These are phyloP conservation scores for Lota lota DNA, from an alignment of 2,113 vertebrate species.

Conservation along the genomic window DNA sequence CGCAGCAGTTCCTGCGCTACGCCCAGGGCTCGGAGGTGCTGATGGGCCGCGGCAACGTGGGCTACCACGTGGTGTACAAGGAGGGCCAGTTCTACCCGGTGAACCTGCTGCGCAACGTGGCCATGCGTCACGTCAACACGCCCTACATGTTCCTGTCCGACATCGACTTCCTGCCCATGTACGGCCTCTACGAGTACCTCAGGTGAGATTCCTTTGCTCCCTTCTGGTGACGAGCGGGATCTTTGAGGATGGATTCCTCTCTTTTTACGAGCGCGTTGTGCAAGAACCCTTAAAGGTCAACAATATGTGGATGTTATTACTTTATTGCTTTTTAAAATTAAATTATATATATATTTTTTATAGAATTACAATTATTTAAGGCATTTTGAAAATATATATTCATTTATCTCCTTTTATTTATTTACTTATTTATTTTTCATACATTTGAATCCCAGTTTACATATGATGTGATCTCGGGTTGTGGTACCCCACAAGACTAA, in stretches of 20 bases:
- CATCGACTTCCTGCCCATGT: slow-evolving; percentile 99
- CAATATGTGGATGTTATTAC: too few species aligned
- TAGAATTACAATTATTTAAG: too few species aligned
- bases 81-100: slow-evolving; percentile 99
- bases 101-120: slow-evolving; percentile 95
- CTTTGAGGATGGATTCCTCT: too few species aligned
- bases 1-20: slow-evolving; percentile 97
- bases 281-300: too few species aligned
- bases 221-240: too few species aligned
- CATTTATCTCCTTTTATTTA: neutral
- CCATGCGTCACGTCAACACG: slow-evolving; percentile 94
- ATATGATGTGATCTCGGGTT: too few species aligned
- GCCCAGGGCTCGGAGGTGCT: slow-evolving; percentile 98
- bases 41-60: slow-evolving; percentile 91
- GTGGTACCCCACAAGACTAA: neutral
- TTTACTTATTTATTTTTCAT: neutral
- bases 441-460: neutral
- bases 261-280: too few species aligned
- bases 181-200: slow-evolving; percentile 98
- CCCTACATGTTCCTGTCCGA: slow-evolving; percentile 97
- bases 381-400: too few species aligned
- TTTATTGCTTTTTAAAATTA: neutral
- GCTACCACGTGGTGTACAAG: slow-evolving; percentile 98
- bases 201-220: slow-evolving; percentile 71
- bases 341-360: neutral